Evolutionary conservation across 2,113 vertebrate genomes (phyloP).

Genomic region (Carassius gibelio): DNA sequence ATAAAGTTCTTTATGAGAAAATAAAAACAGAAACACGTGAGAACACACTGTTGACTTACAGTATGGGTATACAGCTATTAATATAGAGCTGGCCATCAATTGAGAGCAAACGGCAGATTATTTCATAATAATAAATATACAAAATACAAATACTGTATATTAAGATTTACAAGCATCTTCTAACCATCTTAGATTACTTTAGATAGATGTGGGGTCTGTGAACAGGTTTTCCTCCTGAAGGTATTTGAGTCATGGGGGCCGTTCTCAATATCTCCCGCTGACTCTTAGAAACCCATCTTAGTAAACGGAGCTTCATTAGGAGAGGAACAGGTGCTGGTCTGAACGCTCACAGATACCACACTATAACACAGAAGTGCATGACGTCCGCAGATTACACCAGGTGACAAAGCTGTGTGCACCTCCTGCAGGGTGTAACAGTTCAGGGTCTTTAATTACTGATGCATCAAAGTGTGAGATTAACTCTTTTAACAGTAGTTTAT

Average conservation of each 20-base stretch:
- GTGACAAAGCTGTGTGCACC: background rate
- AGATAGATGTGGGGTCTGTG: background rate
- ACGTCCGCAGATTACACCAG: background rate
- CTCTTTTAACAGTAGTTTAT: too few relatives aligned
- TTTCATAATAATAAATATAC: too few relatives aligned
- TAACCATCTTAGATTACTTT: background rate
- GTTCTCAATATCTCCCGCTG: slow-evolving; percentile 14
- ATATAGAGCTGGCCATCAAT: background rate
- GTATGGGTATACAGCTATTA: background rate
- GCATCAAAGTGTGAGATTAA: too few relatives aligned
- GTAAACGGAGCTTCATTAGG: background rate
- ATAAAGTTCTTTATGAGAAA: background rate
- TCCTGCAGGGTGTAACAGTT: background rate
- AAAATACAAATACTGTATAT: too few relatives aligned
- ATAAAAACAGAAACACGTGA: background rate
- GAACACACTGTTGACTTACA: background rate
- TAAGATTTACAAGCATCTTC: background rate
- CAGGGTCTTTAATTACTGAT: too few relatives aligned
- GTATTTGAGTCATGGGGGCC: background rate
- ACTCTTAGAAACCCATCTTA: background rate
- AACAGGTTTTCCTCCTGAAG: background rate
- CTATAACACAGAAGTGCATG: background rate
- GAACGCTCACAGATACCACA: background rate
- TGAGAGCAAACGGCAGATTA: background rate
- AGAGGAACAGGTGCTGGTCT: background rate